Percentiles rank a stretch among this genome's conserved stretches.
These are phyloP conservation scores for Daboia siamensis DNA, from an alignment of 2,113 vertebrate genomes.

Conservation along the genomic window DNA sequence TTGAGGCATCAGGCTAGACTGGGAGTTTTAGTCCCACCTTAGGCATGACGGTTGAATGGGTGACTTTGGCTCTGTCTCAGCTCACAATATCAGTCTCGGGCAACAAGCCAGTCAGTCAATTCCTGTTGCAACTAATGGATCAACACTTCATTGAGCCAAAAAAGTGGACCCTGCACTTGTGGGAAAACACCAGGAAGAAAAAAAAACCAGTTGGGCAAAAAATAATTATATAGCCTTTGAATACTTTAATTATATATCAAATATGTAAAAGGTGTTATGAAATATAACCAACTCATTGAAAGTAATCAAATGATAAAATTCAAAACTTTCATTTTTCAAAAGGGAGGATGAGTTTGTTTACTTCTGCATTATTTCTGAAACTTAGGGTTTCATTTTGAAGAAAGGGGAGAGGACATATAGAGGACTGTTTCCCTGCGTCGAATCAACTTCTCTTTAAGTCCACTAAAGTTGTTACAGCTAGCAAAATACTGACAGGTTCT, in stretches of 20 bases:
- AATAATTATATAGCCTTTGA: not conserved
- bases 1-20: not conserved
- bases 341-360: not conserved
- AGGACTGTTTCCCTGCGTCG: not conserved
- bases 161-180: no score
- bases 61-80: no score
- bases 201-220: not conserved
- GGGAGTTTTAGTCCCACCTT: not conserved
- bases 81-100: no score
- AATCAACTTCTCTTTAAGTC: not conserved
- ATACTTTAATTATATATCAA: not conserved
- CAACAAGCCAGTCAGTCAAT: no score
- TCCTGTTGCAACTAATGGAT: no score
- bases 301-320: not conserved
- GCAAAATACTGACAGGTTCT: not conserved
- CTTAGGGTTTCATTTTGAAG: not conserved
- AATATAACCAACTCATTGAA: not conserved
- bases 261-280: not conserved
- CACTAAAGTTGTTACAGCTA: not conserved
- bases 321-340: not conserved
- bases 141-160: no score
- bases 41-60: no score
- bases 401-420: not conserved
- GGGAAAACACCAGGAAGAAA: no score
- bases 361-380: not conserved